Evolutionary conservation across 2,888 invertebrate genomes (phyloP).

Genomic region (Drosophila cognata): DNA sequence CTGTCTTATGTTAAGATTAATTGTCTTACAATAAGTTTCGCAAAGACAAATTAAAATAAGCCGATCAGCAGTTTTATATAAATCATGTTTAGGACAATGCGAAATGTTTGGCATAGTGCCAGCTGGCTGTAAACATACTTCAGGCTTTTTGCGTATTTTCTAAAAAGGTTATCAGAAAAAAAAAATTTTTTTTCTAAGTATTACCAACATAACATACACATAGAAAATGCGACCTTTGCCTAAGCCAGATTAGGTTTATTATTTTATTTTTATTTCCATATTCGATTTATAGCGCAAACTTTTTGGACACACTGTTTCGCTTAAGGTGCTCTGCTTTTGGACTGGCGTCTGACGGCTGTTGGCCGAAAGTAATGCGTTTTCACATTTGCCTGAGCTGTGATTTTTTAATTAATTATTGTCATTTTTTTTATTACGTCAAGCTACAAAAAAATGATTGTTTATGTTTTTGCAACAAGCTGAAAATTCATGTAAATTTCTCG

Average conservation of each 20-base stretch:
- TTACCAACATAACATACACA: neutral
- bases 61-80: neutral
- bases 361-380: neutral
- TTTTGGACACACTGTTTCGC: slow-evolving; percentile 14
- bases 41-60: neutral
- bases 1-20: neutral
- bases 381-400: slow-evolving; percentile 17
- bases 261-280: neutral
- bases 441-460: slow-evolving; percentile 66
- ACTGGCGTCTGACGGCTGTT: slow-evolving; percentile 71
- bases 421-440: slow-evolving; percentile 12
- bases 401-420: slow-evolving; percentile 10
- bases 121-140: neutral
- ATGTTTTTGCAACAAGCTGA: slow-evolving; percentile 74
- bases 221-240: neutral
- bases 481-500: slow-evolving; percentile 76
- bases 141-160: neutral
- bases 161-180: neutral
- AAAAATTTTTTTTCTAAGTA: neutral
- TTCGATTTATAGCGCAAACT: slow-evolving; percentile 4
- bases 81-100: neutral
- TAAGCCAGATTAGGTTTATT: neutral
- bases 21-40: neutral
- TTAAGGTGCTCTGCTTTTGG: slow-evolving; percentile 14
- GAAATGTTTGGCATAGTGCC: neutral